These are phyloP conservation scores for Lasioglossum leucozonium DNA, from an alignment of 2,888 invertebrate species.

Conservation along the genomic window DNA sequence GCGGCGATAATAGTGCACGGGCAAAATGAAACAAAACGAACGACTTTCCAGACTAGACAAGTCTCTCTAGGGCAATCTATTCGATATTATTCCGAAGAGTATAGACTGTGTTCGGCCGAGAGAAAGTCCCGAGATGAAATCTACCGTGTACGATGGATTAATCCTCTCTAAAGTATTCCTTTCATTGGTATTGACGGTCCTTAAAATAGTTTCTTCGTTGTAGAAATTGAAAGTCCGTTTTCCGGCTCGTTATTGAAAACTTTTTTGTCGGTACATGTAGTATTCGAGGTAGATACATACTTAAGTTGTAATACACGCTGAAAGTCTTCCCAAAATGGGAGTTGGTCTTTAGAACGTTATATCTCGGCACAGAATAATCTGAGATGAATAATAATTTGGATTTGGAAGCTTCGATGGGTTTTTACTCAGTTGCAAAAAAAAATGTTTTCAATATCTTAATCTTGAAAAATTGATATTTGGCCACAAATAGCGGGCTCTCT, in stretches of 20 bases:
- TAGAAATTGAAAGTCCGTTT: slow-evolving; percentile 31
- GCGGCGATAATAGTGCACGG: background rate
- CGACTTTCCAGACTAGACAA: slow-evolving; percentile 55
- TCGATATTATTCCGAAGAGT: slow-evolving; percentile 52
- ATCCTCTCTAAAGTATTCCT: slow-evolving; percentile 40
- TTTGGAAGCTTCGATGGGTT: too few relatives aligned
- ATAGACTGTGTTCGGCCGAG: slow-evolving; percentile 22
- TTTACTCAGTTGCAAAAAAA: too few relatives aligned
- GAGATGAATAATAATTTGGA: too few relatives aligned
- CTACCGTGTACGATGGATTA: slow-evolving; percentile 38
- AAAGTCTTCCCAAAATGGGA: too few relatives aligned
- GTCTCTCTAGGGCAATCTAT: slow-evolving; percentile 27
- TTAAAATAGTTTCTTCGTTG: slow-evolving; percentile 19
- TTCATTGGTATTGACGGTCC: slow-evolving; percentile 11
- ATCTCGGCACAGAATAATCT: too few relatives aligned
- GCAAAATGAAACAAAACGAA: slow-evolving; percentile 39
- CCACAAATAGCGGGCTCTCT: too few relatives aligned
- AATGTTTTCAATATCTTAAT: too few relatives aligned
- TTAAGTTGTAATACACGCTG: too few relatives aligned
- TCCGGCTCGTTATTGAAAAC: slow-evolving; percentile 10
- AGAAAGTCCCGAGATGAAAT: slow-evolving; percentile 65
- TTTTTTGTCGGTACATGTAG: background rate
- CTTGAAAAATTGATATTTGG: too few relatives aligned
- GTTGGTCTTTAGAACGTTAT: too few relatives aligned
- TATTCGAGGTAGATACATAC: too few relatives aligned